Conservation (phyloP, 1,140 invertebrate species). For the Palaemon carinicauda region DNA sequence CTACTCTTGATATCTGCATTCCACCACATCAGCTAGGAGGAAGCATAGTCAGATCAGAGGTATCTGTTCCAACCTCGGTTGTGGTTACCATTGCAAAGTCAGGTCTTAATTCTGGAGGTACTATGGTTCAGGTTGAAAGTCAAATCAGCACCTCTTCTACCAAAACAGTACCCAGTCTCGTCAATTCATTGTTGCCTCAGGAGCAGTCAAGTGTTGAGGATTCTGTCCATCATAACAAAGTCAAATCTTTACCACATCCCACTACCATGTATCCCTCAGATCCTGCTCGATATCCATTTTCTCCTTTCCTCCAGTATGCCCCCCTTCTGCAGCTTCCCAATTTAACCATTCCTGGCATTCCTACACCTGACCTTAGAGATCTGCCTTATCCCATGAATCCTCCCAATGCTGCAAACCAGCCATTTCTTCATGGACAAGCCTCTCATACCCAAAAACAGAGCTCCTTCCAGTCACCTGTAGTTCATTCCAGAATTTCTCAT, state of each 20-base stretch:
- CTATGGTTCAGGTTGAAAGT: conserved; percentile 69
- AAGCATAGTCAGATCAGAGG: conserved; percentile 19
- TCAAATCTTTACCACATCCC: conserved; percentile 14
- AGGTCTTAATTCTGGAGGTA: conserved; percentile 77
- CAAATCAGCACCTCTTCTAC: conserved; percentile 43
- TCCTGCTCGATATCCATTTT: conserved; percentile 67
- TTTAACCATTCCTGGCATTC: conserved; percentile 64
- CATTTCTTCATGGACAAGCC: neutral
- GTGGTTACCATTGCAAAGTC: conserved; percentile 74
- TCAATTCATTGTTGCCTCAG: neutral
- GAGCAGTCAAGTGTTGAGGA: conserved; percentile 13
- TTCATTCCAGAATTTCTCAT: neutral
- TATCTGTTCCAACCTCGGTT: conserved; percentile 59
- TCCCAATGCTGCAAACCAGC: neutral
- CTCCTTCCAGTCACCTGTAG: neutral
- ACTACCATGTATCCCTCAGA: conserved; percentile 26
- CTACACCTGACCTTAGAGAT: conserved; percentile 58
- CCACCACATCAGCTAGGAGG: conserved; percentile 37
- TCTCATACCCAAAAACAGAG: neutral
- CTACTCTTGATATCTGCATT: conserved; percentile 51
- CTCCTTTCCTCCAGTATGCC: conserved; percentile 69
- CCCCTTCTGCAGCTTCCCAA: conserved; percentile 70
- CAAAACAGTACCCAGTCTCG: conserved; percentile 42
- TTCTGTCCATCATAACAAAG: neutral
- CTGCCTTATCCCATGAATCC: conserved; percentile 33